Percentiles rank a stretch among this genome's conserved stretches.
Evolutionary conservation across 2,888 invertebrate genomes (phyloP).

Genomic region (Acanthosepion esculentum): DNA sequence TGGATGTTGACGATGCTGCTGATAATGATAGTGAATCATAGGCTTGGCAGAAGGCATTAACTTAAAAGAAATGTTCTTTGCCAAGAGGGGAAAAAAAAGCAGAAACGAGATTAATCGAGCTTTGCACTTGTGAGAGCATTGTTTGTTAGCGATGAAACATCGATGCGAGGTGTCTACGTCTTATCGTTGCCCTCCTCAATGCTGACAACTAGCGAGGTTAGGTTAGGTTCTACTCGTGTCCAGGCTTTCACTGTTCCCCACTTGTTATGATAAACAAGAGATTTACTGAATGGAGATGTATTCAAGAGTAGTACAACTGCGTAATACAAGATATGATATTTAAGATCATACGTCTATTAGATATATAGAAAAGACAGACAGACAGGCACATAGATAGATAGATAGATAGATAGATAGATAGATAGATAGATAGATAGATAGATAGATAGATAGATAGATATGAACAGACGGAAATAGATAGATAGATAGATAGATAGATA

Average conservation of each 20-base stretch:
- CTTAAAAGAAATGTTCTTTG: neutral
- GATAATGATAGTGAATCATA: neutral
- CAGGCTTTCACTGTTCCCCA: neutral
- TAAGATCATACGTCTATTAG: neutral
- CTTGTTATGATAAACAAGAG: neutral
- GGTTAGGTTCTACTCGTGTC: no score
- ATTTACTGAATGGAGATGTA: neutral
- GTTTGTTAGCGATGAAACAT: neutral
- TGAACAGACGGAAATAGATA: no score
- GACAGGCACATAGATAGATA: neutral
- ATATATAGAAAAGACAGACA: no score
- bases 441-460: neutral
- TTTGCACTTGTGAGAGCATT: neutral
- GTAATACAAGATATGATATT: neutral
- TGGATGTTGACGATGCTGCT: neutral
- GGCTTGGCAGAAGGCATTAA: neutral
- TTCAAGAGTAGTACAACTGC: neutral
- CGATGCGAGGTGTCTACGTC: neutral
- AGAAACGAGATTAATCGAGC: neutral
- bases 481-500: no score
- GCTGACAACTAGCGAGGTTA: neutral
- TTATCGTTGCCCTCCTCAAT: neutral
- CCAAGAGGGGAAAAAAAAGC: neutral
- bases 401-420: no score
- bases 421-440: no score